These are phyloP conservation scores for Eurois occulta DNA, from an alignment of 2,888 invertebrate genomes.

Conservation along the genomic window DNA sequence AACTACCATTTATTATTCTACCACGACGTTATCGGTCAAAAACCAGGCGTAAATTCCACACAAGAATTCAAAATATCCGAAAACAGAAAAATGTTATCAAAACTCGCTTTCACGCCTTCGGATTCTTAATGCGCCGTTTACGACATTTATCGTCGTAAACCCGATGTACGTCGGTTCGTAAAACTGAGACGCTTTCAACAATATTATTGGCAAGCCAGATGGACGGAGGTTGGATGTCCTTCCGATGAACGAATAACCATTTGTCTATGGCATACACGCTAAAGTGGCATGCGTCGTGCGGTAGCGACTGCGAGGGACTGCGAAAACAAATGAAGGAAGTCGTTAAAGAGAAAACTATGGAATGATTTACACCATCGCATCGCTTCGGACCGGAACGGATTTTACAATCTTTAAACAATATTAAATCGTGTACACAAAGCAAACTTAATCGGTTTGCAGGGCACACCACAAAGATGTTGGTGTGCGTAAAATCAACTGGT, in stretches of 20 bases:
- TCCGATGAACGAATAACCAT: neutral
- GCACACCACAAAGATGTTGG: no score
- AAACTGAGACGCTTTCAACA: conserved; percentile 39
- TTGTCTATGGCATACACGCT: neutral
- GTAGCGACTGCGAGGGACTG: neutral
- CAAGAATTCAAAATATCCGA: conserved; percentile 7
- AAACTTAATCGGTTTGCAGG: no score
- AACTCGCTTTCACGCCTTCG: conserved; percentile 9
- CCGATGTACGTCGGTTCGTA: conserved; percentile 38
- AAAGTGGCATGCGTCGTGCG: neutral
- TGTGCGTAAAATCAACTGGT: no score
- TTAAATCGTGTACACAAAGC: no score
- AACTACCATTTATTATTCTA: no score
- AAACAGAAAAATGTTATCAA: conserved; percentile 38
- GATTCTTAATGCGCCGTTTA: conserved; percentile 41
- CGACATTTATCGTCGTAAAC: conserved; percentile 52
- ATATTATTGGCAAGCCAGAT: conserved; percentile 44
- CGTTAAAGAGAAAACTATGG: no score
- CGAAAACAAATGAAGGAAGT: neutral
- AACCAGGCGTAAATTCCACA: neutral
- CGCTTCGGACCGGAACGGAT: no score
- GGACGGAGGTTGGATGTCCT: neutral
- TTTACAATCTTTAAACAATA: no score
- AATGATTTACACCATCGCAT: no score
- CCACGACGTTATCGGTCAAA: neutral